Percentiles rank a stretch among this genome's conserved stretches.
Evolutionary conservation across 1,140 invertebrate genomes (phyloP).

Genomic region (Aphaenogaster ashmeadi): DNA sequence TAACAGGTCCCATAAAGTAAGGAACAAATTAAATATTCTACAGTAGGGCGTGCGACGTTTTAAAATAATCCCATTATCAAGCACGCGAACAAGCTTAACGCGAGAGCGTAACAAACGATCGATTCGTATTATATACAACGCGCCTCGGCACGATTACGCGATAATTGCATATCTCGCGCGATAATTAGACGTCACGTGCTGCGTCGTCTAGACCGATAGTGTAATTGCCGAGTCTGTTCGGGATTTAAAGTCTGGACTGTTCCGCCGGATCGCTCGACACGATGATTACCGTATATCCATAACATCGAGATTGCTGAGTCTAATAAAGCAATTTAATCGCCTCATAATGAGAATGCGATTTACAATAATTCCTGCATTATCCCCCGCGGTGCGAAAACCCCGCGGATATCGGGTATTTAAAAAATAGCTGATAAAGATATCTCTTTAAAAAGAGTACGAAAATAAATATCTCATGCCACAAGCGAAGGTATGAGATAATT

Average conservation of each 20-base stretch:
- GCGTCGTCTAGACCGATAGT: slow-evolving; percentile 32
- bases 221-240: slow-evolving; percentile 3
- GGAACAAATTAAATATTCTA: slow-evolving; percentile 20
- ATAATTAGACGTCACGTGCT: slow-evolving; percentile 50
- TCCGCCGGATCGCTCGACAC: neutral
- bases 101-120: slow-evolving; percentile 21
- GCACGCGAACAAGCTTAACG: slow-evolving; percentile 13
- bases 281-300: neutral
- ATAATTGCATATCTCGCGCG: slow-evolving; percentile 43
- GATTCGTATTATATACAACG: slow-evolving; percentile 14
- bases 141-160: slow-evolving; percentile 28
- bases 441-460: neutral
- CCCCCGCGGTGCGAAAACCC: neutral
- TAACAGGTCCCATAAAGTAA: slow-evolving; percentile 14
- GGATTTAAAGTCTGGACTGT: slow-evolving; percentile 39
- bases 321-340: slow-evolving; percentile 34
- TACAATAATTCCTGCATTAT: neutral
- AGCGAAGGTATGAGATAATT: slow-evolving; percentile 6
- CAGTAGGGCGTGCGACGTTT: slow-evolving; percentile 1
- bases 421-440: neutral
- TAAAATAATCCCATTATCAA: slow-evolving; percentile 43
- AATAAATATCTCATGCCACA: slow-evolving; percentile 6
- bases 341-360: neutral
- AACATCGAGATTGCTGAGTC: slow-evolving; percentile 1
- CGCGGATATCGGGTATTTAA: neutral